Conservation (phyloP, 2,113 vertebrate genomes). For the Melanotaenia duboulayi region DNA sequence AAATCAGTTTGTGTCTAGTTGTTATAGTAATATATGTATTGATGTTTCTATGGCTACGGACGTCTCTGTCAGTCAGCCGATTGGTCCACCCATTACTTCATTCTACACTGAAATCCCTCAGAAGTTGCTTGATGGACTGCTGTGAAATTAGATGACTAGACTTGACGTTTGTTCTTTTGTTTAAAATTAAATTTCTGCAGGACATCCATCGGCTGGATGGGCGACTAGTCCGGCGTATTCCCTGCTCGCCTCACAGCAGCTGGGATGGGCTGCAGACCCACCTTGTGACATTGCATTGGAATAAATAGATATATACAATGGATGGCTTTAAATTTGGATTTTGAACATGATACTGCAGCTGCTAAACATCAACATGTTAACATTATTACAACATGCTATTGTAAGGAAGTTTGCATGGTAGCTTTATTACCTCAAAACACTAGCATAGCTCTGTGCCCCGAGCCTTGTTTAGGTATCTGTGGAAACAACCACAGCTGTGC, state of each 20-base stretch:
- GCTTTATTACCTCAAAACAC: neutral
- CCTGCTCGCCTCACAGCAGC: too few species aligned
- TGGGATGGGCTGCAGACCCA: too few species aligned
- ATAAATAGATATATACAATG: too few species aligned
- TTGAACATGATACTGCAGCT: neutral
- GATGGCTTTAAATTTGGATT: neutral
- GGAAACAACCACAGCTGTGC: too few species aligned
- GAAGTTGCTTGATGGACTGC: neutral
- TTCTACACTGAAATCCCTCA: constrained; percentile 3
- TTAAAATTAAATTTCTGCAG: neutral
- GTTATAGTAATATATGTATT: too few species aligned
- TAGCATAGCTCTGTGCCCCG: too few species aligned
- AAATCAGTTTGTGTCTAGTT: constrained; percentile 18
- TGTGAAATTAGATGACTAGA: neutral
- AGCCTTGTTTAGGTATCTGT: too few species aligned
- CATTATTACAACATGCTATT: too few species aligned
- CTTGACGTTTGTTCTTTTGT: neutral
- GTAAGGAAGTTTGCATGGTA: neutral
- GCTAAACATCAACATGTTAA: neutral
- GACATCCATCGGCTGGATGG: neutral
- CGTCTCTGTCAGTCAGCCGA: neutral
- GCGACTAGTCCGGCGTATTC: too few species aligned
- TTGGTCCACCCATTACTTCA: neutral
- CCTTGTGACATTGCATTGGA: too few species aligned
- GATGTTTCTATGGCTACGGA: neutral